phyloP scores from a whole-genome alignment of 2,113 vertebrate species.

The Brachirus orientalis region DNA sequence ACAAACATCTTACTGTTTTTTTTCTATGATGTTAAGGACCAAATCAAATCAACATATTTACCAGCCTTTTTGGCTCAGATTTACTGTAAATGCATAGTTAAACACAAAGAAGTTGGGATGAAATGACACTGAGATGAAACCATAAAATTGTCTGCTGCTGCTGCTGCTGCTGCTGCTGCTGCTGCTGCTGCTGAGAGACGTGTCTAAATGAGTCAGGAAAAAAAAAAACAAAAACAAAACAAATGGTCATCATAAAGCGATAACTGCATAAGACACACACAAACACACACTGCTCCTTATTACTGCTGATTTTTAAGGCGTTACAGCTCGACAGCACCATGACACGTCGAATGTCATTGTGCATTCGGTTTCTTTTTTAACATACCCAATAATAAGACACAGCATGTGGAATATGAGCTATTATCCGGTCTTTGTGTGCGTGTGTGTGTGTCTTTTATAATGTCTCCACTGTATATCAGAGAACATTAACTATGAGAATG shows the following conservation, averaged over 20 bases:
- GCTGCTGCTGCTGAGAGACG: too few relatives aligned
- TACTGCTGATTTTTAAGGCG: slow-evolving; percentile 19
- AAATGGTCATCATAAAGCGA: slow-evolving; percentile 5
- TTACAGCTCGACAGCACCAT: slow-evolving; percentile 4
- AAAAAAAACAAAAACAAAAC: too few relatives aligned
- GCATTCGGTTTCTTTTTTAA: slow-evolving; percentile 19
- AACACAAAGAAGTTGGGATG: too few relatives aligned
- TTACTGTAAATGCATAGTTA: too few relatives aligned
- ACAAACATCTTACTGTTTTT: too few relatives aligned
- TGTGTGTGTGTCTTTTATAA: slow-evolving; percentile 10
- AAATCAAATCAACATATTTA: too few relatives aligned
- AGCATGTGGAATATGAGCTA: background rate
- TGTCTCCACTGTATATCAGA: slow-evolving; percentile 44
- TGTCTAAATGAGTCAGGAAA: too few relatives aligned
- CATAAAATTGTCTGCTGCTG: too few relatives aligned
- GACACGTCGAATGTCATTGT: slow-evolving; percentile 14
- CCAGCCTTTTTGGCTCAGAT: too few relatives aligned
- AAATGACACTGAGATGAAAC: too few relatives aligned
- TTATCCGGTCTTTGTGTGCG: slow-evolving; percentile 35
- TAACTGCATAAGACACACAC: slow-evolving; percentile 17
- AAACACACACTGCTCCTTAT: slow-evolving; percentile 19
- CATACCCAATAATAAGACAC: background rate
- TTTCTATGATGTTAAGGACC: too few relatives aligned
- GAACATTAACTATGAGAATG: slow-evolving; percentile 26
- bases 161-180: too few relatives aligned